Evolutionary conservation across 2,797 vertebrate genomes (phyloP).

Genomic region (Crocidura indochinensis): DNA sequence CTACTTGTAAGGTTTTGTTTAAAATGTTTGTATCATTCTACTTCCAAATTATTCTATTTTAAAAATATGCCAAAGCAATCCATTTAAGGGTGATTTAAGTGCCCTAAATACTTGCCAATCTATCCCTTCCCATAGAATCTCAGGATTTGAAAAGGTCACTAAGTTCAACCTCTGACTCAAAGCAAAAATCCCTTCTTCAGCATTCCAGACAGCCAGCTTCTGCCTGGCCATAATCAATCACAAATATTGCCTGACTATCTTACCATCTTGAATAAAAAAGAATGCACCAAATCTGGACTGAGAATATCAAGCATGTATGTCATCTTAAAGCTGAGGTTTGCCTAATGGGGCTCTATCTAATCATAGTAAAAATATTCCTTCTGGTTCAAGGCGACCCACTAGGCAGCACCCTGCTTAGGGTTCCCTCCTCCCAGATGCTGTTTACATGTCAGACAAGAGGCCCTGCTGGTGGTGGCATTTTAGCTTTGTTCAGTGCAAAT

Average conservation of each 20-base stretch:
- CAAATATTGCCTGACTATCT: neutral
- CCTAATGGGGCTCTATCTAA: neutral
- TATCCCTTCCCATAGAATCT: neutral
- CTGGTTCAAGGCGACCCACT: neutral
- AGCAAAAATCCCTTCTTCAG: constrained; percentile 22
- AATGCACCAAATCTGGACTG: neutral
- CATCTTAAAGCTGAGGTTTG: neutral
- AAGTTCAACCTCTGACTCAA: constrained; percentile 27
- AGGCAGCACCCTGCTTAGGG: neutral
- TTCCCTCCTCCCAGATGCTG: constrained; percentile 30
- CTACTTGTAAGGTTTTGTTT: neutral
- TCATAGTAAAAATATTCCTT: neutral
- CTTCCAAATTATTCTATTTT: neutral
- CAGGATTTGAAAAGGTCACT: constrained; percentile 16
- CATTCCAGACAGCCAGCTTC: constrained; percentile 8
- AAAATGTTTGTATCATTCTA: neutral
- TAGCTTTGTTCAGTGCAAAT: constrained; percentile 65
- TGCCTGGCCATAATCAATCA: neutral
- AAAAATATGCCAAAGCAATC: constrained; percentile 28
- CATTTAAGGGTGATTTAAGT: neutral
- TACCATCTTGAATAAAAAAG: neutral
- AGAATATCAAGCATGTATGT: neutral
- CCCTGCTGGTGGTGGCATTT: accelerated
- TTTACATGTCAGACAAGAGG: constrained; percentile 64
- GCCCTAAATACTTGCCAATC: constrained; percentile 18